These are phyloP conservation scores for Limnephilus lunatus DNA, from an alignment of 2,888 invertebrate species.

Conservation along the genomic window DNA sequence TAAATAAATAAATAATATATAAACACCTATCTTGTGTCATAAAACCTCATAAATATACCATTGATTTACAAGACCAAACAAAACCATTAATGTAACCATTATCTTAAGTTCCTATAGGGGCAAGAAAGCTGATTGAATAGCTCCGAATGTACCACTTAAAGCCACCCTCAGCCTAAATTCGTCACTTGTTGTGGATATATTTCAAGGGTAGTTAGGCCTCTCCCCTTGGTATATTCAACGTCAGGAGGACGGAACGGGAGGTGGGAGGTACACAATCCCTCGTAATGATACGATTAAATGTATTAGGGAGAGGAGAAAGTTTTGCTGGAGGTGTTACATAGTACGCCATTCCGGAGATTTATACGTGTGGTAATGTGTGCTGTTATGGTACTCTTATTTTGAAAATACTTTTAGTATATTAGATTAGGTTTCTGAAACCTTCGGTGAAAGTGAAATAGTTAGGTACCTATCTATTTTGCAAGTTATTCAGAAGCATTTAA, in stretches of 20 bases:
- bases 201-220: not conserved
- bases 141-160: not conserved
- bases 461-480: not conserved
- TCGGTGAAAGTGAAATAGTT: not conserved
- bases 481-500: not conserved
- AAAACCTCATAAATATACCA: not conserved
- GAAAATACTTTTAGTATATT: not conserved
- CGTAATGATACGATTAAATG: not conserved
- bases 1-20: too few relatives aligned
- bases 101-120: not conserved
- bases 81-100: not conserved
- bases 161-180: not conserved
- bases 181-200: conserved; percentile 2
- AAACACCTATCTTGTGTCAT: not conserved
- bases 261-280: not conserved
- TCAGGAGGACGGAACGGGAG: not conserved
- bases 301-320: not conserved
- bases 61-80: not conserved
- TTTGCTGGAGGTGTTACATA: not conserved
- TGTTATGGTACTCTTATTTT: not conserved
- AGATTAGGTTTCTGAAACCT: not conserved
- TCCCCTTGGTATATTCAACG: not conserved
- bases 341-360: not conserved
- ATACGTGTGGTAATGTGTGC: not conserved
- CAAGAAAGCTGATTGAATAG: not conserved